These are phyloP conservation scores for Melanocharis versteri DNA, from an alignment of 2,113 vertebrate genomes.

Conservation along the genomic window DNA sequence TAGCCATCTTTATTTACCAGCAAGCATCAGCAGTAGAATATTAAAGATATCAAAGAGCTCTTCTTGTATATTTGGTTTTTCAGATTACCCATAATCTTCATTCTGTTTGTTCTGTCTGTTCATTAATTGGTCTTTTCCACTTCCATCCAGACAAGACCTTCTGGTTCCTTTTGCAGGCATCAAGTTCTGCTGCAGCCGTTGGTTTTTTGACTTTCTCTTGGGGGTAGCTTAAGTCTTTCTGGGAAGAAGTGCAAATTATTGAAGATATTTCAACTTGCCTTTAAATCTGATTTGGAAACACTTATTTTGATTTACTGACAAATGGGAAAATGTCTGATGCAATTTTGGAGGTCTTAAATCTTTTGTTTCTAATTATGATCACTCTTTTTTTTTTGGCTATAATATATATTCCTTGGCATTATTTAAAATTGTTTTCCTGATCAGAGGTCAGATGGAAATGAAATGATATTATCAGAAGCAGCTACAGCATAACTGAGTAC, in stretches of 20 bases:
- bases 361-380: conserved; percentile 55
- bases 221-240: not conserved
- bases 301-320: conserved; percentile 43
- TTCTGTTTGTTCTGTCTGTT: not conserved
- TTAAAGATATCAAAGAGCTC: not conserved
- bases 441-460: not conserved
- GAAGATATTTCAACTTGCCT: conserved; percentile 8
- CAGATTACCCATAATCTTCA: not conserved
- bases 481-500: not conserved
- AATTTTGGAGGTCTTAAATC: conserved; percentile 59
- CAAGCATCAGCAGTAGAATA: not conserved
- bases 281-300: conserved; percentile 43
- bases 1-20: not conserved
- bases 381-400: not conserved
- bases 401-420: not conserved
- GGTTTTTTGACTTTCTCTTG: not conserved
- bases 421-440: conserved; percentile 7
- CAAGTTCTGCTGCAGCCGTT: not conserved
- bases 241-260: conserved; percentile 2
- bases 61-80: not conserved
- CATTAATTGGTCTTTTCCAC: not conserved
- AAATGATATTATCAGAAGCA: not conserved
- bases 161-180: not conserved
- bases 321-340: conserved; percentile 36
- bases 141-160: not conserved